Conservation (phyloP, 2,113 vertebrate species). For the Hyperoodon ampullatus region DNA sequence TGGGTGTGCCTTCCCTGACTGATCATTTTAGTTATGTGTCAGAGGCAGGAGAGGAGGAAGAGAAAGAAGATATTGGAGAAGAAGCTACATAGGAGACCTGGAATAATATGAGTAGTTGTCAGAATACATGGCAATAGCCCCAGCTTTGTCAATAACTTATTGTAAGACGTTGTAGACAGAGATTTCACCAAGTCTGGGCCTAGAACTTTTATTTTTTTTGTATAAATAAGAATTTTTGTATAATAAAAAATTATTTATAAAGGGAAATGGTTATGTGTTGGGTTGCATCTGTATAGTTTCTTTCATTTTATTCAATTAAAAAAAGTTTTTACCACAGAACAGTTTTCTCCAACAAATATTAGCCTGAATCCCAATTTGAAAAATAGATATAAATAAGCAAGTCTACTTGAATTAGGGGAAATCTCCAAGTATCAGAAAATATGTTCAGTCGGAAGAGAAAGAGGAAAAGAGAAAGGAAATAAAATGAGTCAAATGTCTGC, state of each 20-base stretch:
- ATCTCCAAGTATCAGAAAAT: neutral
- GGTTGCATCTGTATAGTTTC: neutral
- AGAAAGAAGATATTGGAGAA: slow-evolving; percentile 8
- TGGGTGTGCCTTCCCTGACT: slow-evolving; percentile 22
- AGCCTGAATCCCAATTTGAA: neutral
- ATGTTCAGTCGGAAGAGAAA: neutral
- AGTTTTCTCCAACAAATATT: neutral
- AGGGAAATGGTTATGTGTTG: neutral
- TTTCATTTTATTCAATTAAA: neutral
- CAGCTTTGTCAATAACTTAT: neutral
- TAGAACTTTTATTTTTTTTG: neutral
- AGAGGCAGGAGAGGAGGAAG: neutral
- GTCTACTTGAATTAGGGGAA: neutral
- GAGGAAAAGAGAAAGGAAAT: neutral
- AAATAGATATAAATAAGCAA: neutral
- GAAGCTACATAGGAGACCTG: neutral
- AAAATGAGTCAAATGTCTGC: neutral
- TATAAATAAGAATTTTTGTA: neutral
- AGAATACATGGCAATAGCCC: neutral
- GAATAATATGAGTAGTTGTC: neutral
- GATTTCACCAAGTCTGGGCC: neutral
- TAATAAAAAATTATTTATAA: neutral
- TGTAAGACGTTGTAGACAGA: neutral
- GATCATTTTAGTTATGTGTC: slow-evolving; percentile 63
- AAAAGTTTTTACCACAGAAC: neutral